Evolutionary conservation across 1,140 invertebrate species (phyloP).

Genomic region (Maniola jurtina): DNA sequence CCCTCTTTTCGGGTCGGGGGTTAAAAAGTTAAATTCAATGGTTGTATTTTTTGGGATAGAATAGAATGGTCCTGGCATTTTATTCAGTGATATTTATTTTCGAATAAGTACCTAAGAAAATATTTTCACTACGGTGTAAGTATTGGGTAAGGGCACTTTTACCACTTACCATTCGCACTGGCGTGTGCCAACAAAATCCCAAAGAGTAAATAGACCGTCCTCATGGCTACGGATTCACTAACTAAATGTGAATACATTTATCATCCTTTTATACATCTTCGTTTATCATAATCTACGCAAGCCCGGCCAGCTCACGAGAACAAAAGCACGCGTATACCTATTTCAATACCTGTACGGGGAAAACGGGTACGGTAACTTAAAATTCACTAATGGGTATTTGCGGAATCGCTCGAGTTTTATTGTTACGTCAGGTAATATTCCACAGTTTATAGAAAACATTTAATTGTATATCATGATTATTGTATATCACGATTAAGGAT

Average conservation of each 20-base stretch:
- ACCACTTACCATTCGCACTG: slow-evolving; percentile 52
- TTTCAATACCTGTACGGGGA: slow-evolving; percentile 32
- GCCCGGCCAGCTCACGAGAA: slow-evolving; percentile 41
- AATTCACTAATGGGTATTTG: slow-evolving; percentile 26
- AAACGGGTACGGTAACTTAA: slow-evolving; percentile 39
- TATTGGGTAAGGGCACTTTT: background rate
- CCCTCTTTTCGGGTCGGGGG: no score
- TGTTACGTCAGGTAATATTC: slow-evolving; percentile 16
- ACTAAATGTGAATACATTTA: slow-evolving; percentile 41
- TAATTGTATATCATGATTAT: background rate
- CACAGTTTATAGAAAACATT: background rate
- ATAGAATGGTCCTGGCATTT: no score
- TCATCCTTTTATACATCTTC: slow-evolving; percentile 62
- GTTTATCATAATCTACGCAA: slow-evolving; percentile 39
- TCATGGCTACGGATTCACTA: slow-evolving; percentile 42
- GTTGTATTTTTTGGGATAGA: no score
- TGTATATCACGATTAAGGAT: background rate
- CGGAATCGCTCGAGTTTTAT: slow-evolving; percentile 24
- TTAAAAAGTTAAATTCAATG: no score
- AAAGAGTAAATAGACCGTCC: slow-evolving; percentile 42
- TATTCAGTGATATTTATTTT: no score
- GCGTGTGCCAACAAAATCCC: slow-evolving; percentile 47
- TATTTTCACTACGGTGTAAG: no score
- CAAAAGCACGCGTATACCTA: slow-evolving; percentile 21
- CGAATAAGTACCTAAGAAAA: no score